These are phyloP conservation scores for Glyptemys insculpta DNA, from an alignment of 2,797 vertebrate genomes.

Conservation along the genomic window DNA sequence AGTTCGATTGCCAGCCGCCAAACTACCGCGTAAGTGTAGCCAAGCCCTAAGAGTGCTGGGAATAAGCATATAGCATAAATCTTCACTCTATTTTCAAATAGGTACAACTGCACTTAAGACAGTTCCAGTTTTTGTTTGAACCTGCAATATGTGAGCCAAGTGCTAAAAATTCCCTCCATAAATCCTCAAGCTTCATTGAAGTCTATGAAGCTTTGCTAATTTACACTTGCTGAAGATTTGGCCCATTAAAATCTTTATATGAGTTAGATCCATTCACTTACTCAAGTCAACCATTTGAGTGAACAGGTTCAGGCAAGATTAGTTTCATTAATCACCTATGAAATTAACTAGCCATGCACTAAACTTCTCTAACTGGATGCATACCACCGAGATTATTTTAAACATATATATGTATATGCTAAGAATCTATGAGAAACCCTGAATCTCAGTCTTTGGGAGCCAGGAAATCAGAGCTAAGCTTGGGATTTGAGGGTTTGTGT, in stretches of 20 bases:
- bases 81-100: background rate
- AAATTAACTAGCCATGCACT: background rate
- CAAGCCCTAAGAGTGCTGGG: background rate
- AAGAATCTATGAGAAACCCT: background rate
- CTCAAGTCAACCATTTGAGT: background rate
- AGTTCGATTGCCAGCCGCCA: too few relatives aligned
- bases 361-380: background rate
- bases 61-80: background rate
- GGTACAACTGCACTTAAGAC: background rate
- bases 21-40: too few relatives aligned
- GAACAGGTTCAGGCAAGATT: background rate
- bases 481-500: background rate
- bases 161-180: background rate
- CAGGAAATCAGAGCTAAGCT: fast-evolving
- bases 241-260: background rate
- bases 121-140: background rate
- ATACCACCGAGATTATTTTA: background rate
- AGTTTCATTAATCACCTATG: background rate
- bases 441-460: background rate
- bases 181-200: background rate
- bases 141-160: background rate
- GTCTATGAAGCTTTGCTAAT: background rate
- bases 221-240: background rate
- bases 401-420: background rate
- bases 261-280: background rate